Base-by-base conservation (phyloP, 2,797 vertebrate genomes). In the Distichodus sexfasciatus region DNA sequence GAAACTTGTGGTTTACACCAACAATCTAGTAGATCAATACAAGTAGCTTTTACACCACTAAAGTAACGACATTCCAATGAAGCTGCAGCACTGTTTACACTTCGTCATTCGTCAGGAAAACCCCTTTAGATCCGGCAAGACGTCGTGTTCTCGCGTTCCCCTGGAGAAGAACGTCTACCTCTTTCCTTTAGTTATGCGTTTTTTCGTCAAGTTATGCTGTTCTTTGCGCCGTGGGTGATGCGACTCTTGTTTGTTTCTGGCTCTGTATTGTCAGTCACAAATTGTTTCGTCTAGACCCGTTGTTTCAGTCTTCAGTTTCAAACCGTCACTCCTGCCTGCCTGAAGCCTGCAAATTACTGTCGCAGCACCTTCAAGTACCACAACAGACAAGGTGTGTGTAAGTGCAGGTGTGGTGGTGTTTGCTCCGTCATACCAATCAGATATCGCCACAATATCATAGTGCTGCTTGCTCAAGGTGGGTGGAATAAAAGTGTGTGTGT, bases 321-420 rank as follows among this genome's bases (percentile, higher is more conserved):
- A 40, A 14, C 8, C 9, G 40, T 15, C 15, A 50, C n/a, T 43
- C 9, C 41, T 50, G 31, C 26, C 29, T 38, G 24, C 10, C 53
- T 51, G 26, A n/a, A 60, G 24, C 10, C 53, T 51, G 26, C 21
- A 60, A 44, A 60, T 66, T 50, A 44, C 59, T 47, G 41, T 36
- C 51, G 31, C 23, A 28, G 29, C 19, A 35, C 47, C 41, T 23
- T 12, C 15, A 50, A 64, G 11, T 17, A 58, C 46, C 33, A 58
- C 24, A 33, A 41, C 26, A 58, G 23, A 51, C 44, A 51, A 17
- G 24, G 15, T 47, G 44, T 51, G n/a, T n/a, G n/a, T n/a, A n/a
- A n/a, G n/a, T n/a, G n/a, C n/a, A n/a, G n/a, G n/a, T n/a, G n/a
- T n/a, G n/a, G n/a, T n/a, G n/a, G n/a, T n/a, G n/a, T n/a, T n/a